These are phyloP conservation scores for Nyctereutes procyonoides DNA, from an alignment of 2,113 vertebrate genomes.

Conservation along the genomic window DNA sequence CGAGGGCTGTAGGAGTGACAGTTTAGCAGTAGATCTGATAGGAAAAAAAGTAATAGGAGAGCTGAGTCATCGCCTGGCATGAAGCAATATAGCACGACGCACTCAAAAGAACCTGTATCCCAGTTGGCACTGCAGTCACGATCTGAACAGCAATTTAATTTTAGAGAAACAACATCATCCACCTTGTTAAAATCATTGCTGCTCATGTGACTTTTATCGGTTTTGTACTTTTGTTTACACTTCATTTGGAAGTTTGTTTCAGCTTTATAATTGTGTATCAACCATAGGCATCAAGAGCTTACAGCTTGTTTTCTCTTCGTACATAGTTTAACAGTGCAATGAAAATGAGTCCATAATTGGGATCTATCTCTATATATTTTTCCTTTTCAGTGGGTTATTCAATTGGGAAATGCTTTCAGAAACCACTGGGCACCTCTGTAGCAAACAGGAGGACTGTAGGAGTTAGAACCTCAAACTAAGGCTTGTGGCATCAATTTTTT, in stretches of 20 bases:
- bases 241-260: slow-evolving; percentile 73
- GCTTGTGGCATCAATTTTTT: slow-evolving; percentile 38
- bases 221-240: slow-evolving; percentile 73
- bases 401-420: slow-evolving; percentile 34
- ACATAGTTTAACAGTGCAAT: slow-evolving; percentile 51
- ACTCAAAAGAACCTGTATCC: slow-evolving; percentile 72
- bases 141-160: slow-evolving; percentile 77
- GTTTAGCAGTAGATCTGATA: slow-evolving; percentile 76
- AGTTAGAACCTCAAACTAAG: slow-evolving; percentile 27
- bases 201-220: slow-evolving; percentile 75
- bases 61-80: slow-evolving; percentile 74
- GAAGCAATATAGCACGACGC: slow-evolving; percentile 65
- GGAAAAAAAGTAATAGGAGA: slow-evolving; percentile 45
- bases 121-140: slow-evolving; percentile 65
- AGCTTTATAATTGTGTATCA: slow-evolving; percentile 62
- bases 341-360: slow-evolving; percentile 58
- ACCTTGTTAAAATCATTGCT: slow-evolving; percentile 75
- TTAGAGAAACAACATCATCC: slow-evolving; percentile 77
- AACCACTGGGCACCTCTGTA: background rate
- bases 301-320: slow-evolving; percentile 56
- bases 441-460: background rate
- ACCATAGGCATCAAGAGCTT: slow-evolving; percentile 16
- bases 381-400: background rate
- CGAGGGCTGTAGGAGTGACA: slow-evolving; percentile 74
- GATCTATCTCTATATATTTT: background rate